phyloP scores from a whole-genome alignment of 2,797 vertebrate species.

The Trichosurus vulpecula region DNA sequence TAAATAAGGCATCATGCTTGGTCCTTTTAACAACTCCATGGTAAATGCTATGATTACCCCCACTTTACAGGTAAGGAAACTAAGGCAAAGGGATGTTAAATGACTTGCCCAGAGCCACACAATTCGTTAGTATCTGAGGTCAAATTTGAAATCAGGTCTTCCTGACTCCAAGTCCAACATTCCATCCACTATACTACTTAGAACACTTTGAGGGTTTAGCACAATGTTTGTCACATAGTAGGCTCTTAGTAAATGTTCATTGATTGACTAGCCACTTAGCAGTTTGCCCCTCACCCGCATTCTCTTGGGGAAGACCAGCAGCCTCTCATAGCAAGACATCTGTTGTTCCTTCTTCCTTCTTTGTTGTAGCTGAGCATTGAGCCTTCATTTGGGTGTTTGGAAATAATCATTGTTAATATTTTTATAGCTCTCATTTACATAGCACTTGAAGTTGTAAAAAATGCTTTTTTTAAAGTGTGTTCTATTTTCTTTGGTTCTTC shows the following conservation, averaged over 20 bases:
- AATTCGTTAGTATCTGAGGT: not conserved
- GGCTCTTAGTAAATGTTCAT: not conserved
- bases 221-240: not conserved
- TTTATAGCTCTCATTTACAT: not conserved
- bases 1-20: not conserved
- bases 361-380: not conserved
- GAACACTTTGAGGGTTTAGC: not conserved
- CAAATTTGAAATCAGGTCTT: not conserved
- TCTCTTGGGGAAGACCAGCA: not conserved
- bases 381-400: not conserved
- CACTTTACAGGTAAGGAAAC: not conserved
- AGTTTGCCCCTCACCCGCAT: not conserved
- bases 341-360: not conserved
- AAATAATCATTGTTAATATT: not conserved
- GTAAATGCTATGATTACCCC: no score
- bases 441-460: not conserved
- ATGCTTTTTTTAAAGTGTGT: not conserved
- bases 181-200: not conserved
- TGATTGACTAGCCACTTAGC: not conserved
- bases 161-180: not conserved
- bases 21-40: not conserved
- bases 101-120: not conserved
- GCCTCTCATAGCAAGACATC: not conserved
- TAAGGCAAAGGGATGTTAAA: not conserved
- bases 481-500: slow-evolving; percentile 73